Base-by-base conservation (phyloP, 2,797 vertebrate genomes). In the Chaenodraco wilsoni region DNA sequence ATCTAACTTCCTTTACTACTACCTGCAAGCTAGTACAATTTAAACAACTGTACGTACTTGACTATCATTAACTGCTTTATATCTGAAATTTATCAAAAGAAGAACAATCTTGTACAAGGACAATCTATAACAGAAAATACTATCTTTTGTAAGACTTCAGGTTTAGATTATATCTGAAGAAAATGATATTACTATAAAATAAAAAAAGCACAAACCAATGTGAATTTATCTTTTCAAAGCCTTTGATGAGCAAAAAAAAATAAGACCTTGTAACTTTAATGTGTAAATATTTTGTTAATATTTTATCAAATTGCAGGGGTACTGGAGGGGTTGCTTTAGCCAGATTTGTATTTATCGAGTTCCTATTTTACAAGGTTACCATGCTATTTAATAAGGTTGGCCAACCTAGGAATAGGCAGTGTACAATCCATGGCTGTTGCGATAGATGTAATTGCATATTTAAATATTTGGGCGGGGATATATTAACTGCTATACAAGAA, bases 251-350 rank as follows among this genome's bases (percentile, higher is more conserved):
- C 64, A 79, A 78, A 69, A 75, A 75, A 37, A 57, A 78, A 40
- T 27, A 44, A 69, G 60, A 64, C 59, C 56, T 56, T 43, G 71
- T 57, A 76, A 70, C 81, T 86, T 87, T 62, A 83, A 84, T 19
- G 51, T 93, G 91, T 92, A 91, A 84, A 92, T 92, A 93, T 83
- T 76, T 85, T 90, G 89, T 90, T 65, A 57, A 90, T 87, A 88
- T 81, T 87, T 73, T 82, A 86, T 87, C 65, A 81, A 72, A 88
- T 78, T 73, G 50, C 21, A 37, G 19, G 57, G 61, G 65, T 43
- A 51, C 33, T 37, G 54, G 27, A 7, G 37, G 55, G 63, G 48
- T 54, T 56, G 76, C 65, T 79, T 83, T 58, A 76, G 74, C 19
- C 63, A 82, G 79, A 87, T 62, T 59, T 79, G 63, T 78, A 87